Evolutionary conservation across 2,113 vertebrate species (phyloP).

Genomic region (Hippoglossus stenolepis): DNA sequence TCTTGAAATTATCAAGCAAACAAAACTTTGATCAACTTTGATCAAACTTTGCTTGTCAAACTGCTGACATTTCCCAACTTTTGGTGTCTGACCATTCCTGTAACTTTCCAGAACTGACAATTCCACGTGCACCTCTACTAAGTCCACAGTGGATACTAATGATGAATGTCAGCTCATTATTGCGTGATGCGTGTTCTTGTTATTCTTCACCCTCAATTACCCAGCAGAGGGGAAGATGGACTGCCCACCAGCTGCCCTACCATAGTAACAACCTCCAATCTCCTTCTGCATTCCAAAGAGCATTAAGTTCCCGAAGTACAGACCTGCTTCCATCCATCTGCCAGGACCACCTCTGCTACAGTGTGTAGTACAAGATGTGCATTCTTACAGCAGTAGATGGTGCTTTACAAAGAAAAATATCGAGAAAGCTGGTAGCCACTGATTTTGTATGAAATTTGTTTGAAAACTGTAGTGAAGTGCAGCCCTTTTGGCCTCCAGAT

Average conservation of each 20-base stretch:
- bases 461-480: not conserved
- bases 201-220: slow-evolving; percentile 52
- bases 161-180: slow-evolving; percentile 42
- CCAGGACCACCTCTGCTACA: slow-evolving; percentile 42
- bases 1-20: no score
- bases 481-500: slow-evolving; percentile 37
- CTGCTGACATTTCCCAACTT: not conserved
- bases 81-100: not conserved
- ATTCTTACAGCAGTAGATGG: not conserved
- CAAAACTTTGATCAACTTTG: not conserved
- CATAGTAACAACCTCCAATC: slow-evolving; percentile 9
- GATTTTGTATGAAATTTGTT: not conserved
- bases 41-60: not conserved
- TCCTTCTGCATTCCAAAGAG: slow-evolving; percentile 57
- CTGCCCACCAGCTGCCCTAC: slow-evolving; percentile 15
- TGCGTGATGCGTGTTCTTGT: slow-evolving; percentile 22
- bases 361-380: slow-evolving; percentile 6
- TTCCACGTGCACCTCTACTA: not conserved
- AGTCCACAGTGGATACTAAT: slow-evolving; percentile 21
- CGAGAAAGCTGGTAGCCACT: slow-evolving; percentile 15
- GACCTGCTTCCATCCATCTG: slow-evolving; percentile 22
- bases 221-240: slow-evolving; percentile 40
- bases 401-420: not conserved
- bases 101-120: not conserved
- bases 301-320: slow-evolving; percentile 45